These are phyloP conservation scores for Aspiorhynchus laticeps DNA, from an alignment of 2,113 vertebrate genomes.

Conservation along the genomic window DNA sequence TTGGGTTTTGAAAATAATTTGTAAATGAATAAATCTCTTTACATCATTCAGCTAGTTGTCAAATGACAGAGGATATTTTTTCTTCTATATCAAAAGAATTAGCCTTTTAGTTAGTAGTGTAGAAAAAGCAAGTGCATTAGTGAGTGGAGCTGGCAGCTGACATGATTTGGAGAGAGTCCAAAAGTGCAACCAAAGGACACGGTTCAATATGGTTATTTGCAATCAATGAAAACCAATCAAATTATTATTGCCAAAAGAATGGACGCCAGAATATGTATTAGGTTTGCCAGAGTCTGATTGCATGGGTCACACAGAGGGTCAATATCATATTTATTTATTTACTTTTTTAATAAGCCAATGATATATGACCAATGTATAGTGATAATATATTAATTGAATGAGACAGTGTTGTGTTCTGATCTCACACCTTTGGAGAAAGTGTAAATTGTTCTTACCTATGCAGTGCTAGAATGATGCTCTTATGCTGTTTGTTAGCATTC, in stretches of 20 bases:
- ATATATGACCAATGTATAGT: neutral
- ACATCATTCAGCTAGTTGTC: neutral
- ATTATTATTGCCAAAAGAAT: slow-evolving; percentile 17
- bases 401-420: neutral
- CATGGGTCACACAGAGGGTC: neutral
- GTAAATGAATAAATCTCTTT: neutral
- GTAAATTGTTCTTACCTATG: neutral
- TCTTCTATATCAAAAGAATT: neutral
- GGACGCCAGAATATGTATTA: slow-evolving; percentile 6
- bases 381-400: neutral
- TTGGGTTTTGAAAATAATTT: neutral
- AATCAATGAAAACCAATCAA: slow-evolving; percentile 30
- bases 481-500: neutral
- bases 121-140: neutral
- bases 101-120: neutral
- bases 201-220: slow-evolving; percentile 16
- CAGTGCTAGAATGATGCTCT: neutral
- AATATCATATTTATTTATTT: neutral
- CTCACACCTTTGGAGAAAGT: neutral
- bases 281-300: neutral
- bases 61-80: neutral
- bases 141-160: neutral
- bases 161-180: neutral
- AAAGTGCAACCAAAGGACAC: slow-evolving; percentile 26
- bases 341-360: neutral